A percentile compares a stretch with the other conserved stretches of the same genome.
Conservation (phyloP, 2,113 vertebrate species). For the Rattus norvegicus region GRCr8 NC_086033.1:84508001-84508500, state of each 20-base stretch:
- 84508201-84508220: neutral
- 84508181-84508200: conserved; percentile 6
- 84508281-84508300: neutral
- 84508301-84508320: neutral
- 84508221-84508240: neutral
- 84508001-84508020: neutral
- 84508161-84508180: neutral
- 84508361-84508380: neutral
- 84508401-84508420: neutral
- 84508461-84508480: neutral
- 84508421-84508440: neutral
- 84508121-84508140: neutral
- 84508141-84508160: neutral
- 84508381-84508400: neutral
- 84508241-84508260: neutral
- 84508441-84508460: neutral
- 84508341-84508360: conserved; percentile 6
- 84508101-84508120: neutral
- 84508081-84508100: neutral
- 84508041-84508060: neutral
- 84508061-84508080: neutral
- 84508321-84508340: neutral
- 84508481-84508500: neutral
- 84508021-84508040: neutral
- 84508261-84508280: neutral